Base-by-base conservation (phyloP, 2,888 invertebrate genomes). In the Chymomyza fuscimana region DNA sequence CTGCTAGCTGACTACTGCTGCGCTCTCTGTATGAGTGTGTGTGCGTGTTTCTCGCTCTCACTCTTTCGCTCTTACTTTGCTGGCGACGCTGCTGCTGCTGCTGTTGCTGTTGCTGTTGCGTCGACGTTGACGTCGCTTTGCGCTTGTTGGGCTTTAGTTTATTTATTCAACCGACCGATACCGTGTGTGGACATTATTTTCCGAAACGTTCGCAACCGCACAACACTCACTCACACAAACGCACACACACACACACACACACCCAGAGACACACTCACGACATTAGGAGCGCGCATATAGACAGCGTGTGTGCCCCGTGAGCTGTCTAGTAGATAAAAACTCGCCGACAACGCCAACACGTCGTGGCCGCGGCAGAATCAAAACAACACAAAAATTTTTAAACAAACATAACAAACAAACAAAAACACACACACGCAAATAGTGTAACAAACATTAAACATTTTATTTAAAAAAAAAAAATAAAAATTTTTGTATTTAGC, bases 101-200 rank as follows among this genome's bases (percentile, higher is more conserved):
- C 61, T 54, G 25, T 56, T 54, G 62, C 62, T 3, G 19, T 19
- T 22, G 62, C 16, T 4, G 3, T 15, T 16, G 9, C 16, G 19
- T 36, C n/a, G 50, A 56, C 56, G 16, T 54, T 65, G 65, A 9
- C 59, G 62, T 16, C 50, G 56, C 52, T 7, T 65, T 72, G 71
- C 76, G 80, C 79, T 80, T 81, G 77, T 84, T 61, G 77, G 77
- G 74, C 73, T 73, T 80, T 86, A 83, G 86, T 90, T 91, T 91
- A 91, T 91, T 91, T 91, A 91, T 91, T 91, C 91, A 89, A 89
- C 87, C 90, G 91, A 90, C 89, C 88, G 91, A 91, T 90, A 89
- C 89, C 89, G 91, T 88, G 90, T 89, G 90, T 90, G 91, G 91
- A 91, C 91, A 91, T 89, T 91, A 88, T 89, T 91, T 90, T 87